Conservation (phyloP, 2,888 invertebrate genomes). For the Meiosimyza decipiens region DNA sequence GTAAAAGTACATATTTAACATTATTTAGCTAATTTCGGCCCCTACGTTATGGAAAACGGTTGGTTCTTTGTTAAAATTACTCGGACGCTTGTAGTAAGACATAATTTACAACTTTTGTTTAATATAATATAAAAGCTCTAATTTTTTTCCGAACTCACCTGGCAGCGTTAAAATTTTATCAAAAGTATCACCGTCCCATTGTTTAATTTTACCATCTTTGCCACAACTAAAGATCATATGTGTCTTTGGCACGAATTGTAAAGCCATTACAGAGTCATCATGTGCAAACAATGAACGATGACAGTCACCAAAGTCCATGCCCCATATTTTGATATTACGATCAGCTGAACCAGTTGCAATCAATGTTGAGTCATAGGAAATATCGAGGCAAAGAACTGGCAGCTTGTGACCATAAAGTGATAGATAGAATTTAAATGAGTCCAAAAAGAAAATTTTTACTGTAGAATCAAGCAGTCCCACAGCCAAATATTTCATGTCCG, state of each 20-base stretch:
- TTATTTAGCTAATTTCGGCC: too few relatives aligned
- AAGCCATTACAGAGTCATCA: conserved; percentile 90
- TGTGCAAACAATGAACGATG: conserved; percentile 96
- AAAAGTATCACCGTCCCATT: conserved; percentile 96
- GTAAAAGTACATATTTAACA: too few relatives aligned
- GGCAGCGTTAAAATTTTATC: conserved; percentile 89
- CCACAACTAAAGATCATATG: conserved; percentile 94
- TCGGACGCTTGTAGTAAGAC: too few relatives aligned
- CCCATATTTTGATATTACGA: conserved; percentile 97
- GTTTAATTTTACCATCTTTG: conserved; percentile 93
- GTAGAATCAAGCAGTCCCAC: conserved; percentile 92
- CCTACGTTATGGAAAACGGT: too few relatives aligned
- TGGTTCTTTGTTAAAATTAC: too few relatives aligned
- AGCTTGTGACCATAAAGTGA: conserved; percentile 96
- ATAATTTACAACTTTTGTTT: not conserved
- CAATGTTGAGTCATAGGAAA: conserved; percentile 86
- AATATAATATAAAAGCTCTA: conserved; percentile 4
- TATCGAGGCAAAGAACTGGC: conserved; percentile 93
- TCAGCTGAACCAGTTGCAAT: conserved; percentile 96
- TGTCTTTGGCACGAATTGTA: conserved; percentile 90
- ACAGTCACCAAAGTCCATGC: conserved; percentile 98
- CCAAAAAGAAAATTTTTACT: conserved; percentile 93
- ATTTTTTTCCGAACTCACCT: conserved; percentile 53
- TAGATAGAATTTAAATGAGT: conserved; percentile 94
- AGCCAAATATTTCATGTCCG: conserved; percentile 88